phyloP scores from a whole-genome alignment of 2,113 vertebrate genomes.

The Leucopsar rothschildi region DNA sequence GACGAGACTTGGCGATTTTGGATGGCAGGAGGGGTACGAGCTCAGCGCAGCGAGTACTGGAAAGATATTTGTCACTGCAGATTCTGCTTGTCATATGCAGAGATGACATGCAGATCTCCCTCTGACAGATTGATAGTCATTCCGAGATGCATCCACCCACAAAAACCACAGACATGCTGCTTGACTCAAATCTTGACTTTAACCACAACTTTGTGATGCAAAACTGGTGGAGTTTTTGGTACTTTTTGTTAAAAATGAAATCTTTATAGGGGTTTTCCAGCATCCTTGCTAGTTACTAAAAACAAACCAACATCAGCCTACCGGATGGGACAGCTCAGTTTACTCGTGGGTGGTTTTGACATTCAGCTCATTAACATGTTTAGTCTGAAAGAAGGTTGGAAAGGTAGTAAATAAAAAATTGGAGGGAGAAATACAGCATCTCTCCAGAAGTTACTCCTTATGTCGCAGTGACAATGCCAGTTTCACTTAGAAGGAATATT shows the following conservation, averaged over 20 bases:
- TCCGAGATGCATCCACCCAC: constrained; percentile 74
- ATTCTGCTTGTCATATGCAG: constrained; percentile 36
- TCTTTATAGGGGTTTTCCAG: constrained; percentile 78
- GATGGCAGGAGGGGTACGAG: background rate
- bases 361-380: constrained; percentile 52
- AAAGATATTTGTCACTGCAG: constrained; percentile 52
- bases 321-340: constrained; percentile 20
- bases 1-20: background rate
- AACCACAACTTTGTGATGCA: constrained; percentile 80
- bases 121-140: constrained; percentile 53
- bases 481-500: background rate
- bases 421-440: background rate
- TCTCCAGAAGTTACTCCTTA: background rate
- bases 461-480: background rate
- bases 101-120: constrained; percentile 51
- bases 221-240: constrained; percentile 83
- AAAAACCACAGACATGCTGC: constrained; percentile 77
- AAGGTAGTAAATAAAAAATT: constrained; percentile 31
- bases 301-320: constrained; percentile 55
- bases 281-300: constrained; percentile 68
- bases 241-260: constrained; percentile 81
- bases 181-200: constrained; percentile 76
- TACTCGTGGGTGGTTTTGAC: constrained; percentile 33
- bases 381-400: constrained; percentile 38
- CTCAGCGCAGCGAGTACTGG: background rate